Evolutionary conservation across 37 sponge, comb jelly and placozoan species (phyloP).

Genomic region (Cliona cf. orientalis): DNA sequence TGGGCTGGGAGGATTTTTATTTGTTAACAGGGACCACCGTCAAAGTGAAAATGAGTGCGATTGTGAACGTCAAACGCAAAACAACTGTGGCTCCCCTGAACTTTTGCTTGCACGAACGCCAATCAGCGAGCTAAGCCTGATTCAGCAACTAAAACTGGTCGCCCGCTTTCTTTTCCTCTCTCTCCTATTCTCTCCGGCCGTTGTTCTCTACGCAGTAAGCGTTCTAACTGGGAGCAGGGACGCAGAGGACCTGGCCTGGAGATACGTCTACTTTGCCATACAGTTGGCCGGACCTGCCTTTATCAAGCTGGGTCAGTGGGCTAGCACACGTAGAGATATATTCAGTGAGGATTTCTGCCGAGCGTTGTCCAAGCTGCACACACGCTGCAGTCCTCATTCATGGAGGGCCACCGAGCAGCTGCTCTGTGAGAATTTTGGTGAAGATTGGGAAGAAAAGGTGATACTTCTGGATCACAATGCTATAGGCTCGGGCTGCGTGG

Average conservation of each 20-base stretch:
- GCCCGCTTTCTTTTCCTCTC: conserved; percentile 37
- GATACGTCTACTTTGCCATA: conserved; percentile 15
- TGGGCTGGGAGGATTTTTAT: too few species aligned
- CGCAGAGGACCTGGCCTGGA: conserved; percentile 29
- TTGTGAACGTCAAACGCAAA: too few species aligned
- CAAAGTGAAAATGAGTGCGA: too few species aligned
- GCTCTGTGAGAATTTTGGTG: conserved; percentile 46
- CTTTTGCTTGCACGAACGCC: too few species aligned
- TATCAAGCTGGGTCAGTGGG: conserved; percentile 83
- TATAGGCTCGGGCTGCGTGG: conserved; percentile 78
- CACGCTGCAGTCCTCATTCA: conserved; percentile 41
- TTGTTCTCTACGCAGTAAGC: conserved; percentile 9
- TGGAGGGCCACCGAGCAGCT: conserved; percentile 56
- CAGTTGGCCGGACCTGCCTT: conserved; percentile 74
- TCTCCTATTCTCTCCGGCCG: conserved; percentile 43
- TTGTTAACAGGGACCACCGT: too few species aligned
- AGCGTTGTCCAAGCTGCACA: conserved; percentile 62
- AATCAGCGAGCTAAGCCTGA: too few species aligned
- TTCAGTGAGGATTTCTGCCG: conserved; percentile 58
- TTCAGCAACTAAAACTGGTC: conserved; percentile 18
- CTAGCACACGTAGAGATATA: conserved; percentile 71
- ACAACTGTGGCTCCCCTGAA: too few species aligned
- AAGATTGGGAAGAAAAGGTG: conserved; percentile 45
- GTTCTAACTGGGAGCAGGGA: not conserved
- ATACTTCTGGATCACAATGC: conserved; percentile 23